Conservation (phyloP, 2,888 invertebrate species). For the Hyposoter dolosus region DNA sequence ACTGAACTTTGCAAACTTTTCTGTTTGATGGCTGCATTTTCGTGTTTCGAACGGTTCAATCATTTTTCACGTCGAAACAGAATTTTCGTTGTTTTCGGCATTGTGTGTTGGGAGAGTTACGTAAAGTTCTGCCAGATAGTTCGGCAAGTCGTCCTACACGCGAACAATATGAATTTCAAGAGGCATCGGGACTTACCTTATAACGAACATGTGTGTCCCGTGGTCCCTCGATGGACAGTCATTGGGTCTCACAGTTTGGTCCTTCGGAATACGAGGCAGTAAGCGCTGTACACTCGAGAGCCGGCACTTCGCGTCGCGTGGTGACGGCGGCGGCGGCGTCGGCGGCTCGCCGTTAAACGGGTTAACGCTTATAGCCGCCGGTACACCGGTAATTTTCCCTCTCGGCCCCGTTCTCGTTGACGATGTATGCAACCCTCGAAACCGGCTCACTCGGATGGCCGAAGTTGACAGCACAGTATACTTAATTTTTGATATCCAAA, state of each 20-base stretch:
- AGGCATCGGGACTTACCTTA: slow-evolving; percentile 79
- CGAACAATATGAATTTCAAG: neutral
- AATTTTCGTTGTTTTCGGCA: neutral
- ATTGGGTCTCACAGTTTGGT: slow-evolving; percentile 81
- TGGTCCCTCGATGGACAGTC: slow-evolving; percentile 84
- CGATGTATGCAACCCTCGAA: slow-evolving; percentile 47
- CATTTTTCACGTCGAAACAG: neutral
- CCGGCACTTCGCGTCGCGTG: slow-evolving; percentile 67
- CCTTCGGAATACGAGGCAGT: slow-evolving; percentile 69
- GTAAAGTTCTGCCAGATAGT: neutral
- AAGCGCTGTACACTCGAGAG: slow-evolving; percentile 56
- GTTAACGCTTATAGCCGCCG: slow-evolving; percentile 63
- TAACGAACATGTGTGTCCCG: slow-evolving; percentile 84
- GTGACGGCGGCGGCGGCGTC: slow-evolving; percentile 40
- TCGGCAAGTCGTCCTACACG: neutral
- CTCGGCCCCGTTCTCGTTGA: slow-evolving; percentile 65
- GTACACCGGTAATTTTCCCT: slow-evolving; percentile 60
- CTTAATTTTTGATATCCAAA: slow-evolving; percentile 53
- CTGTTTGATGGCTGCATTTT: neutral
- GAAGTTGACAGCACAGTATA: slow-evolving; percentile 52
- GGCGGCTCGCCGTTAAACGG: slow-evolving; percentile 62
- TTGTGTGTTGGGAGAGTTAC: neutral
- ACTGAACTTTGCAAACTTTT: neutral
- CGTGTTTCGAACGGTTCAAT: neutral
- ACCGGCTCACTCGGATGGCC: slow-evolving; percentile 42